Conservation (phyloP, 1,140 invertebrate species). For the Apis dorsata region DNA sequence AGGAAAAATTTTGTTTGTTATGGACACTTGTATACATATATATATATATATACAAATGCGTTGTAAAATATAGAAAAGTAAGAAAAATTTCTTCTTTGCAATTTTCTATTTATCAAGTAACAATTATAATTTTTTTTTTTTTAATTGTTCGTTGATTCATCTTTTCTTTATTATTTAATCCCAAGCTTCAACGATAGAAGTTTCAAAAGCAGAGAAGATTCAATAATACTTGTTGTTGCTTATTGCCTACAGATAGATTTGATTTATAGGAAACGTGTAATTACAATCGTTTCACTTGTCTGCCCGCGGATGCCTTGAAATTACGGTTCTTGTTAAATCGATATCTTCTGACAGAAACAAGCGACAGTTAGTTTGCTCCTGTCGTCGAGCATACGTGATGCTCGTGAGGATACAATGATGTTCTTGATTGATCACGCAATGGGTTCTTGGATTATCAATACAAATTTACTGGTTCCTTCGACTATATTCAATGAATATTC, state of each 20-base stretch:
- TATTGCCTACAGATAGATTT: not conserved
- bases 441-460: no score
- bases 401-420: not conserved
- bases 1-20: no score
- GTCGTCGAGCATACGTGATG: not conserved
- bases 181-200: not conserved
- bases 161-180: not conserved
- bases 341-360: conserved; percentile 1
- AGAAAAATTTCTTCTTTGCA: no score
- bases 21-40: no score
- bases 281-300: not conserved
- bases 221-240: no score
- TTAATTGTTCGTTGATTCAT: not conserved
- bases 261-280: not conserved
- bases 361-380: not conserved
- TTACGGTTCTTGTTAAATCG: not conserved
- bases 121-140: no score
- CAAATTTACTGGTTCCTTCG: no score
- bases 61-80: no score
- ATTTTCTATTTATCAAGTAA: no score
- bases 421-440: not conserved
- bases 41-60: no score
- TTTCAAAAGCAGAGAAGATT: not conserved
- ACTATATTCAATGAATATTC: no score
- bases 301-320: not conserved